Evolutionary conservation across 2,888 invertebrate species (phyloP).

Genomic region (Melieria omissa): DNA sequence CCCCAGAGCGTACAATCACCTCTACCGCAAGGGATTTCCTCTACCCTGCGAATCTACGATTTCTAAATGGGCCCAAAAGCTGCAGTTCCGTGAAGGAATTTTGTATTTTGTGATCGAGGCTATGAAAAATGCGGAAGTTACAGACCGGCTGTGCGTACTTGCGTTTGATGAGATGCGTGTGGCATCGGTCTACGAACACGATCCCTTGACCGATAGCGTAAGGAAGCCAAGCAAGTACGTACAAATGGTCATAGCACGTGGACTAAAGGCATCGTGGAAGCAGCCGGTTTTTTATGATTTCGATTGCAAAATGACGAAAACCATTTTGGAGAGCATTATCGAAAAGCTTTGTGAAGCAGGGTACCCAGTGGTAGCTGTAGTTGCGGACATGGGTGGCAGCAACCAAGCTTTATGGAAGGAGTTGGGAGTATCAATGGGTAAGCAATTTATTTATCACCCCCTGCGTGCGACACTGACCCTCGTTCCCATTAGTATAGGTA

Average conservation of each 20-base stretch:
- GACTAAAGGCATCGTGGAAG: not conserved
- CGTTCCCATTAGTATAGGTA: not conserved
- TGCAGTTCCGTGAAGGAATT: too few relatives aligned
- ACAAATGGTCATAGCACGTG: too few relatives aligned
- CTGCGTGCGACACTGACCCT: too few relatives aligned
- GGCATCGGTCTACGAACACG: not conserved
- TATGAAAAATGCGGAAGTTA: too few relatives aligned
- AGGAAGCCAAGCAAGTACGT: not conserved
- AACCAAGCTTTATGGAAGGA: constrained; percentile 25
- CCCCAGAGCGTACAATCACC: too few relatives aligned
- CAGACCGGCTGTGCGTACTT: not conserved
- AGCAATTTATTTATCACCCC: not conserved
- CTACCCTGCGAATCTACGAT: too few relatives aligned
- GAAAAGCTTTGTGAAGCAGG: constrained; percentile 16
- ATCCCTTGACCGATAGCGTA: not conserved
- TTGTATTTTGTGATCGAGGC: too few relatives aligned
- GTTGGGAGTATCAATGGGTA: constrained; percentile 25
- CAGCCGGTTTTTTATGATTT: constrained; percentile 1
- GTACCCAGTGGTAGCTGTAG: constrained; percentile 33
- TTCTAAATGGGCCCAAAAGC: too few relatives aligned
- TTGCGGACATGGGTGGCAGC: constrained; percentile 18
- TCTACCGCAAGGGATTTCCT: too few relatives aligned
- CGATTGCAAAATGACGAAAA: constrained; percentile 20
- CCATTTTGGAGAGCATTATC: constrained; percentile 12
- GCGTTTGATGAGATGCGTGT: not conserved